Percentiles rank a stretch among this genome's conserved stretches.
Conservation (phyloP, 1,140 invertebrate genomes). For the Drosophila mauritiana region DNA sequence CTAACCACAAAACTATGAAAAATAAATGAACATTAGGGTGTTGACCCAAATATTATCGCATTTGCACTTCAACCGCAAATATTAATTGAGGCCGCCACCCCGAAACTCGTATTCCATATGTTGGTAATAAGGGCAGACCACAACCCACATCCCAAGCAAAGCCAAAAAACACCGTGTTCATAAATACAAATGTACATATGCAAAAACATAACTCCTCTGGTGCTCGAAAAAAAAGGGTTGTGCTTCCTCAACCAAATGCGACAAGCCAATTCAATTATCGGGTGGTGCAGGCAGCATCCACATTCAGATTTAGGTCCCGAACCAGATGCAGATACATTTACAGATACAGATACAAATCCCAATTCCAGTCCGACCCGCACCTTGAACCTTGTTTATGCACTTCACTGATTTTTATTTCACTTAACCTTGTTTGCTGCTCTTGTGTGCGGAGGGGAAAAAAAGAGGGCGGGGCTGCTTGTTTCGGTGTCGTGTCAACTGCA, state of each 20-base stretch:
- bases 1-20: neutral
- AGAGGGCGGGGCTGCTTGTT: constrained; percentile 53
- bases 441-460: neutral
- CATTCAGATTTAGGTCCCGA: neutral
- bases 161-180: constrained; percentile 14
- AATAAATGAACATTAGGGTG: neutral
- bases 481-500: constrained; percentile 77
- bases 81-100: constrained; percentile 29
- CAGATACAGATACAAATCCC: constrained; percentile 24
- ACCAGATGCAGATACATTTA: constrained; percentile 9
- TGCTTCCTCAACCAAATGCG: constrained; percentile 25
- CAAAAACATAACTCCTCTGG: constrained; percentile 54
- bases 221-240: constrained; percentile 68
- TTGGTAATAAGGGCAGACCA: constrained; percentile 35
- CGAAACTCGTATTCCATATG: constrained; percentile 44
- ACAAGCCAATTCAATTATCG: constrained; percentile 73
- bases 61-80: constrained; percentile 29
- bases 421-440: constrained; percentile 69
- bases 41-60: constrained; percentile 26
- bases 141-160: constrained; percentile 15
- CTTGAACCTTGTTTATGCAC: constrained; percentile 76
- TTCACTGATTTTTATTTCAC: constrained; percentile 72
- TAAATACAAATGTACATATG: constrained; percentile 23
- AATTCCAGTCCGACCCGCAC: constrained; percentile 54
- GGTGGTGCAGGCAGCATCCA: constrained; percentile 37